Evolutionary conservation across 2,888 invertebrate species (phyloP).

Genomic region (Scrobipalpa costella): DNA sequence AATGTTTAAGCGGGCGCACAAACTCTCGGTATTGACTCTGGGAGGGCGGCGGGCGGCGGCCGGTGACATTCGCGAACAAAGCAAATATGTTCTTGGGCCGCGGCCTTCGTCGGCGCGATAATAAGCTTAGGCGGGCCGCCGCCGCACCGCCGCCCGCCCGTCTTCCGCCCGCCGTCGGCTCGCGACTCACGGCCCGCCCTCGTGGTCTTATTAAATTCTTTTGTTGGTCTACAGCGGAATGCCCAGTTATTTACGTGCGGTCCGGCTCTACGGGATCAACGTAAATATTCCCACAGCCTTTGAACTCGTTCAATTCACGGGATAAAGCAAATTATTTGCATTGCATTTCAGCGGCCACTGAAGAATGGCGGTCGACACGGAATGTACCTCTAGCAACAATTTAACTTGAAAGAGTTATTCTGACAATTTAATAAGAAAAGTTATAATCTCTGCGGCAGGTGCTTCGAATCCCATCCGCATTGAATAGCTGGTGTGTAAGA

Average conservation of each 20-base stretch:
- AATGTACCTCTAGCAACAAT: constrained; percentile 22
- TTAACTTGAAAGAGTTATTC: constrained; percentile 45
- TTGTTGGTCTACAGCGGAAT: constrained; percentile 65
- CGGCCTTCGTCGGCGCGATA: constrained; percentile 55
- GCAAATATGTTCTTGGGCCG: constrained; percentile 69
- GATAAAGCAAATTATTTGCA: constrained; percentile 61
- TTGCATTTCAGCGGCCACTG: constrained; percentile 38
- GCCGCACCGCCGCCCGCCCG: constrained; percentile 39
- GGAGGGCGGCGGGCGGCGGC: constrained; percentile 50
- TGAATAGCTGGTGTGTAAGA: constrained; percentile 45
- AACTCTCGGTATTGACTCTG: constrained; percentile 63
- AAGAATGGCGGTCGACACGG: constrained; percentile 16
- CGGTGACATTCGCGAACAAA: constrained; percentile 70
- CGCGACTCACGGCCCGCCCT: constrained; percentile 43
- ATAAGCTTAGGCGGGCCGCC: constrained; percentile 68
- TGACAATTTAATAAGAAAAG: constrained; percentile 52
- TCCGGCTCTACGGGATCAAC: constrained; percentile 65
- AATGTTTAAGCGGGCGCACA: constrained; percentile 74
- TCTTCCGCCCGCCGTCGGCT: constrained; percentile 40
- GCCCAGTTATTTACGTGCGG: constrained; percentile 68
- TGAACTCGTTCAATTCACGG: constrained; percentile 57
- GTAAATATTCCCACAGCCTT: constrained; percentile 63
- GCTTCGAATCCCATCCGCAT: constrained; percentile 49
- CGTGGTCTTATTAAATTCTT: constrained; percentile 76
- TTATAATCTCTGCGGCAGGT: constrained; percentile 58